Evolutionary conservation across 2,888 invertebrate genomes (phyloP), one percentile per base, ranked within the genome.

Genomic region (Tetragnatha montana): DNA sequence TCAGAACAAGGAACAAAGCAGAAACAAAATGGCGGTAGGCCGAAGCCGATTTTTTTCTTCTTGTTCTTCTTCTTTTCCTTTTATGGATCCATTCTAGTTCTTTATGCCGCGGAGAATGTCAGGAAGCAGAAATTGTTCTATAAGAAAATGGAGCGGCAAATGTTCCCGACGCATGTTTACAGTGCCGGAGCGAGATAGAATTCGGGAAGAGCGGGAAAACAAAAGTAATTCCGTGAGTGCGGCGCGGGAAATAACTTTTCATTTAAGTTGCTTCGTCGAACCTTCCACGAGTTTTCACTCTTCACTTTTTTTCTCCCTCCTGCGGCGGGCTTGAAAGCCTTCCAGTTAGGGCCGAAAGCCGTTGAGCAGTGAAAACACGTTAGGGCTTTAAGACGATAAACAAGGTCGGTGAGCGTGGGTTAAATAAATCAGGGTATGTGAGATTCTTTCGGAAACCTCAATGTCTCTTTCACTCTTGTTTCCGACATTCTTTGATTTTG

Each of bases 101-200:
- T 79, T 85, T 70, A 85, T 73, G 71, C 51, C 73, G 51, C 60
- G 71, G 51, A 70, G 85, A 76, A 78, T 85, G 85, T 79, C 78
- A 79, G 60, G 71, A 78, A 85, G 51, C 85, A 79, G 85, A 79
- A 85, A 85, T 85, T 85, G 79, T 85, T 79, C 71, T 51, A 60
- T 79, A 85, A 73, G 78, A 85, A 79, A 79, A 85, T 85, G 85
- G 85, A 51, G 79, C 35, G 35, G 78, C 51, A 85, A 85, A 79
- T 85, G 79, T 71, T 85, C 79, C 70, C 51, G 79, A 70, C 71
- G 71, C 85, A 79, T 85, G 85, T 85, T 85, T 85, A 79, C 71
- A 79, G 78, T 79, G 70, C 51, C 70, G 76, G 17, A 22, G 49
- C 51, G 79, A 71, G 85, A 85, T 85, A 85, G 79, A 85, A 79